Evolutionary conservation across 2,888 invertebrate genomes (phyloP).

Genomic region (Parasteatoda lunata): DNA sequence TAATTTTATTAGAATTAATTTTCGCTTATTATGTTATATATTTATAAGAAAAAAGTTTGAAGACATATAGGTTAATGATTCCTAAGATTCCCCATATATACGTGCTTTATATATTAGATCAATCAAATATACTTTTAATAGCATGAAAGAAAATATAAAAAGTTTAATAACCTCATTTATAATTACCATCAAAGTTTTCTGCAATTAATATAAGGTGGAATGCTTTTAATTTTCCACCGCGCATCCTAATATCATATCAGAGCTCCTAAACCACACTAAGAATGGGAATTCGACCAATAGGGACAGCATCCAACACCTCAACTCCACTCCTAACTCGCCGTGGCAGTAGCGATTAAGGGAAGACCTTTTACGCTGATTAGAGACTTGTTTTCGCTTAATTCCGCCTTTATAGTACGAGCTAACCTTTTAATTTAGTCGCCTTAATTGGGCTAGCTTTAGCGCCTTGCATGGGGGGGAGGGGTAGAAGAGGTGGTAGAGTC

Average conservation of each 20-base stretch:
- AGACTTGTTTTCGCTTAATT: constrained; percentile 69
- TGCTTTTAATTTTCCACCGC: background rate
- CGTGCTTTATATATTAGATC: too few species aligned
- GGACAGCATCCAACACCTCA: constrained; percentile 47
- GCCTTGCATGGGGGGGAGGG: background rate
- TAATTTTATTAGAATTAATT: too few species aligned
- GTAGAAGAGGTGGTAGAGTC: background rate
- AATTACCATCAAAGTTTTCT: too few species aligned
- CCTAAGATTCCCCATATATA: too few species aligned
- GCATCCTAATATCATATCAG: background rate
- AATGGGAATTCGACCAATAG: constrained; percentile 17
- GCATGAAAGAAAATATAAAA: too few species aligned
- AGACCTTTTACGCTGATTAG: constrained; percentile 69
- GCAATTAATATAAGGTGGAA: background rate
- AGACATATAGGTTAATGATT: too few species aligned
- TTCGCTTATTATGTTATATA: too few species aligned
- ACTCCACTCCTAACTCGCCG: constrained; percentile 63
- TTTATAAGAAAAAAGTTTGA: too few species aligned
- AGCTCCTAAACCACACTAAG: background rate
- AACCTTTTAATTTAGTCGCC: constrained; percentile 68
- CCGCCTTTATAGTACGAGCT: constrained; percentile 62
- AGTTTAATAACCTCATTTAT: too few species aligned
- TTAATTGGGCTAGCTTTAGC: constrained; percentile 68
- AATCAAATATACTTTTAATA: too few species aligned
- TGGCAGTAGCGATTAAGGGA: constrained; percentile 68